phyloP scores from a whole-genome alignment of 2,888 invertebrate genomes.

The Xanthorhoe designata region DNA sequence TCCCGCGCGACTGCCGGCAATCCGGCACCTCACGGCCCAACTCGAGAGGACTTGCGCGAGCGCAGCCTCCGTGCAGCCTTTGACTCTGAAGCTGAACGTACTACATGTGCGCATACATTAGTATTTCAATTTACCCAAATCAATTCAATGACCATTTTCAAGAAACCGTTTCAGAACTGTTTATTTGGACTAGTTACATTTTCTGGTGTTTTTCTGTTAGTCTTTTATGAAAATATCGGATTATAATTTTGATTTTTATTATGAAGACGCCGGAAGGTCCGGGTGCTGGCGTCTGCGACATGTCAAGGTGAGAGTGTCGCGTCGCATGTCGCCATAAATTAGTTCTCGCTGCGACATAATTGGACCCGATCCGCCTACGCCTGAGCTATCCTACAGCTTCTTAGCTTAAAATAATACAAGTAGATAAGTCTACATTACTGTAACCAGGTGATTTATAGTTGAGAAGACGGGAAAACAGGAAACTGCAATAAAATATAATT shows the following conservation, averaged over 20 bases:
- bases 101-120: constrained; percentile 40
- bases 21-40: constrained; percentile 51
- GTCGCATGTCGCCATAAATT: constrained; percentile 68
- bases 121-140: constrained; percentile 35
- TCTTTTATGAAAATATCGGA: constrained; percentile 8
- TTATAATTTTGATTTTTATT: constrained; percentile 17
- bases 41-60: constrained; percentile 62
- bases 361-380: constrained; percentile 74
- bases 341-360: constrained; percentile 72
- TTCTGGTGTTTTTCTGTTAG: constrained; percentile 20
- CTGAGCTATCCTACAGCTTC: constrained; percentile 32
- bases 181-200: constrained; percentile 23
- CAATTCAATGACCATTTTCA: constrained; percentile 33
- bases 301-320: constrained; percentile 60
- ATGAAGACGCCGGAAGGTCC: constrained; percentile 46
- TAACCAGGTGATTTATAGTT: constrained; percentile 16
- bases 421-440: constrained; percentile 24
- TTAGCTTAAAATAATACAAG: constrained; percentile 37
- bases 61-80: constrained; percentile 69
- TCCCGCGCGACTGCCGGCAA: constrained; percentile 77
- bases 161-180: constrained; percentile 27
- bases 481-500: not conserved
- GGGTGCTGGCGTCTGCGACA: constrained; percentile 52
- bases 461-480: constrained; percentile 6
- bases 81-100: constrained; percentile 51